Evolutionary conservation across 2,797 vertebrate species (phyloP).

Genomic region (Alca torda): DNA sequence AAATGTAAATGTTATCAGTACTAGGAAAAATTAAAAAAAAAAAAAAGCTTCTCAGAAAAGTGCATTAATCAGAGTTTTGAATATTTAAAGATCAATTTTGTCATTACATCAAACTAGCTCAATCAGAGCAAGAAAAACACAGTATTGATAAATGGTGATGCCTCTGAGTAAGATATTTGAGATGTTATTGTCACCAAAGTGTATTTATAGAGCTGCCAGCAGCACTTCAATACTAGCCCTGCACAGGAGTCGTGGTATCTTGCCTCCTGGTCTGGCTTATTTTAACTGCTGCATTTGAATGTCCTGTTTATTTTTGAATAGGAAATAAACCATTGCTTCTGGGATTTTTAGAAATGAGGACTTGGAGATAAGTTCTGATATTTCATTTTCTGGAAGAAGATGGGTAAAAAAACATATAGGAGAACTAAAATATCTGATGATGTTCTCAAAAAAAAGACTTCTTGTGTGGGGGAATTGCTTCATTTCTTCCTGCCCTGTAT

Average conservation of each 20-base stretch:
- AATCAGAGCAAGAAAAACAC: neutral
- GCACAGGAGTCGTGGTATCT: neutral
- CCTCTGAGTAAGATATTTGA: neutral
- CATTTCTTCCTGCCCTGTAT: neutral
- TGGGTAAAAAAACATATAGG: fast-evolving
- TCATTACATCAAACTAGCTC: neutral
- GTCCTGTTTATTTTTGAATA: neutral
- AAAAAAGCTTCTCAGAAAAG: neutral
- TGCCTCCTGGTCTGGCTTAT: neutral
- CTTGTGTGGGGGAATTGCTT: neutral
- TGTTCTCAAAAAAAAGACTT: neutral
- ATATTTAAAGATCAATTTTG: slow-evolving; percentile 45
- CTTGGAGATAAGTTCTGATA: neutral
- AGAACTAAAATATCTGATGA: neutral
- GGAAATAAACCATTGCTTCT: neutral
- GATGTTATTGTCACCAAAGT: neutral
- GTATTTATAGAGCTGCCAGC: slow-evolving; percentile 3
- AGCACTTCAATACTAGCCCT: neutral
- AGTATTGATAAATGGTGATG: neutral
- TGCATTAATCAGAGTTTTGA: slow-evolving; percentile 16
- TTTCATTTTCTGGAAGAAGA: neutral
- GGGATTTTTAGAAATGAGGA: neutral
- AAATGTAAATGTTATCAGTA: slow-evolving; percentile 45
- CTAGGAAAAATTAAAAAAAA: neutral
- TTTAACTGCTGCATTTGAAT: neutral